Base-by-base conservation (phyloP, 2,888 invertebrate species). In the Heliconius charithonia region DNA sequence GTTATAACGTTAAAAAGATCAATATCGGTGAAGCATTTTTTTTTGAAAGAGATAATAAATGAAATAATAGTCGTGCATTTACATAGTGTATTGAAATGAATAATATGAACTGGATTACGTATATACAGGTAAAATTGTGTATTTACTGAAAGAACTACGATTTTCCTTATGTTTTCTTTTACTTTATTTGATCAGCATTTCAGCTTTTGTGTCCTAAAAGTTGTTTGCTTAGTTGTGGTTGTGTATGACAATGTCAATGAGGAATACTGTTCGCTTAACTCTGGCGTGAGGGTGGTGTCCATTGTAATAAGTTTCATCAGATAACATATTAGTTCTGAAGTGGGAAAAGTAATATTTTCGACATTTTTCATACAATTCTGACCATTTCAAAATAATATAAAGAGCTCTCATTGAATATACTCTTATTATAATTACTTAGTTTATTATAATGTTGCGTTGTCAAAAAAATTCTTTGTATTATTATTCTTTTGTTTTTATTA, bases 401-500 rank as follows among this genome's bases (percentile, higher is more conserved):
- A 41, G 69, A 69, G 41, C 69, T 69, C 69, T 41, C 41, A 45
- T 41, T 69, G 41, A 69, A 69, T 69, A 69, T 45, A 41, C 69
- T 45, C 41, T 69, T 41, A 69, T 69, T 45, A 41, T 41, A 69
- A 69, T 69, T 69, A 69, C 69, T 69, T 69, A 69, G 41, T 69
- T 66, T 69, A 41, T 67, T 32, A 66, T 67, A 37, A 37, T 37
- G 19, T 69, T 69, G 25, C 41, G 69, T 69, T 69, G 69, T 69
- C 69, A 25, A 69, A 69, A 32, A 69, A 67, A 69, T 7, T 69
- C 69, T 41, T 69, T 69, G 69, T 69, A 41, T 45, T 69, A 69
- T 69, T 69, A 69, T 69, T 69, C 41, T 69, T 69, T 69, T 69
- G 69, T 69, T 69, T 69, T n/a, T 67, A 67, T 67, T 67, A 37